Base-by-base conservation (phyloP, 2,113 vertebrate species). In the Lepidothrix coronata region DNA sequence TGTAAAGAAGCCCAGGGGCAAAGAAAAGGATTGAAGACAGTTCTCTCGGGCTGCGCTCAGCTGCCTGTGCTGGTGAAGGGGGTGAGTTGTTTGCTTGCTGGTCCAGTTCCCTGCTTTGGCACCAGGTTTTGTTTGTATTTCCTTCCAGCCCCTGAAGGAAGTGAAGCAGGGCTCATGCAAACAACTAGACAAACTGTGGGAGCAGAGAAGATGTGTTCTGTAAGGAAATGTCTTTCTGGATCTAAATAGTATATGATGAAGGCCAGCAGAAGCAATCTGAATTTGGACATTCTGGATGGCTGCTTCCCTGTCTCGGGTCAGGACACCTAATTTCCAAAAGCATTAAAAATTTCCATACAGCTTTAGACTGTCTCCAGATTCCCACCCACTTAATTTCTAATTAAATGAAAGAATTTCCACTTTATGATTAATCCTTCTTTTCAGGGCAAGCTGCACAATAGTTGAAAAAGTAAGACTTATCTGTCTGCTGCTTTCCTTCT, bases 381-480 rank as follows among this genome's bases (percentile, higher is more conserved):
- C 33, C 73, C 79, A 75, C 79, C 90, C 95, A 83, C 31, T 49
- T 73, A 91, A 89, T 93, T 75, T 91, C 61, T 97, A 97, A 96
- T 93, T 94, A 97, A 96, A 88, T 93, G 59, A 85, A 93, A 91
- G 93, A 92, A 85, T 93, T 89, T 96, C 93, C 68, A 94, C 91
- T 97, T 97, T 91, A 51, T 86, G 88, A 92, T 89, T 96, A 95
- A 97, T 96, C 90, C 94, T 85, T 65, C 19, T 93, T 96, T 95
- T 90, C 58, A 89, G 72, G 77, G 63, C 72, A 74, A 95, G 88
- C 79, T 94, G 91, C 66, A 96, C 94, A 92, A 87, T 44, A 74
- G 73, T 63, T 92, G 58, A 96, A 95, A 97, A 97, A 95, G 70
- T 94, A 88, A 94, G 44, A 96, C 97, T 96, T 97, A 88, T 95